Base-by-base conservation (phyloP, 2,113 vertebrate species). In the Hemibagrus wyckioides region DNA sequence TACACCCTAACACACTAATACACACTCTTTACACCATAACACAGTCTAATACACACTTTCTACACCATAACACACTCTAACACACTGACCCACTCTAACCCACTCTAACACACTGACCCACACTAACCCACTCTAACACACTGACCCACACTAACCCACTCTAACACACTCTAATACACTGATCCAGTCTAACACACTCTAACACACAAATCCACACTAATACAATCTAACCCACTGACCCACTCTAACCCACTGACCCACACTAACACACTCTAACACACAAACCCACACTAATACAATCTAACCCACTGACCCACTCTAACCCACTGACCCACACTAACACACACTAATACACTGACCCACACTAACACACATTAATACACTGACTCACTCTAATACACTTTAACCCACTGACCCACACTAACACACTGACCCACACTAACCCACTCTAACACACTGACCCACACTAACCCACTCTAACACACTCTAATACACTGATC, bases 201-300 rank as follows among this genome's bases (percentile, higher is more conserved):
- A 57, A 4, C 0, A 80, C 82, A 61, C 44, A 6, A 14, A 6
- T 71, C 19, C 67, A 73, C 33, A 59, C 10, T 2, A 44, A 15
- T 6, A 25, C 44, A 44, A 28, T 44, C 44, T 44, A 44, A 44
- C 1, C 9, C 19, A 36, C 30, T 15, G 21, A 69, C 2, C 7
- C 33, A 39, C 65, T 15, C 4, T 8, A 61, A 61, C 10, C 1
- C 61, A 63, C 25, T 19, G 4, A 57, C 41, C 0, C 23, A 23
- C 19, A 48, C 41, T 82, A 14, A 89, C 85, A 56, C 44, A 77
- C 91, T 81, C 86, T 21, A 57, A 4, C 0, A 80, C 82, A 61
- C 44, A 6, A 14, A 6, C 76, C 19, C 67, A 73, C 33, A 59
- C 10, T 3, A 44, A 15, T 6, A 25, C 44, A 44, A 28, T 44